Evolutionary conservation across 2,113 vertebrate species (phyloP), one percentile per base, ranked within the genome.

Genomic region (Tursiops truncatus): DNA sequence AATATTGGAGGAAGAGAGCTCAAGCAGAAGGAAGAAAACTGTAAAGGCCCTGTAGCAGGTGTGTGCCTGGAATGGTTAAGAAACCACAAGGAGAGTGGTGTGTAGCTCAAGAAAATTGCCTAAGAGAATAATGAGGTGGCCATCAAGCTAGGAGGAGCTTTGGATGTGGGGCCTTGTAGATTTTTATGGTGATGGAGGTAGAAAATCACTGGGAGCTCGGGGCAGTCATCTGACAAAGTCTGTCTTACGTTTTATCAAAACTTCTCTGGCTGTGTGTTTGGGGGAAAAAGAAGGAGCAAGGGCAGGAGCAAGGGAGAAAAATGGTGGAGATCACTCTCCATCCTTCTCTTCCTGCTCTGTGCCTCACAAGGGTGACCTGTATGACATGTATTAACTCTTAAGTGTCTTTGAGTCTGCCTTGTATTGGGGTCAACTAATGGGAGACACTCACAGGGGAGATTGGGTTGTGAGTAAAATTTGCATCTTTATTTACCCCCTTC

Each of bases 1-100:
- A 36, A 1, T 50, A 2, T 0, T 4, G 0, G 23, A 83, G 15
- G 6, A 56, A 41, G 18, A 20, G 2, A 67, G 15, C 3, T 44
- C n/a, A n/a, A 62, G 50, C 8, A 31, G 13, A 63, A 63, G 25
- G 47, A 41, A 76, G 33, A 77, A 70, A 38, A 56, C 33, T 38
- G 1, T 2, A 73, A 86, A 41, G 38, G 38, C 15, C 9, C 56
- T 36, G 47, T 18, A 79, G 26, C 62, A 65, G 28, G 5, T 25
- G 10, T 15, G 12, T 70, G n/a, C 6, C 12, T 23, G 58, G 13
- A 33, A 33, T 60, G 8, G 18, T 47, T 20, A 36, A 41, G 53
- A 89, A 89, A 62, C 28, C n/a, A 28, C 6, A 84, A 80, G 71
- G 41, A 71, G 73, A 74, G 26, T 28, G 20, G 38, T 31, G 15